phyloP scores from a whole-genome alignment of 2,797 vertebrate species.

The Gymnothorax javanicus region DNA sequence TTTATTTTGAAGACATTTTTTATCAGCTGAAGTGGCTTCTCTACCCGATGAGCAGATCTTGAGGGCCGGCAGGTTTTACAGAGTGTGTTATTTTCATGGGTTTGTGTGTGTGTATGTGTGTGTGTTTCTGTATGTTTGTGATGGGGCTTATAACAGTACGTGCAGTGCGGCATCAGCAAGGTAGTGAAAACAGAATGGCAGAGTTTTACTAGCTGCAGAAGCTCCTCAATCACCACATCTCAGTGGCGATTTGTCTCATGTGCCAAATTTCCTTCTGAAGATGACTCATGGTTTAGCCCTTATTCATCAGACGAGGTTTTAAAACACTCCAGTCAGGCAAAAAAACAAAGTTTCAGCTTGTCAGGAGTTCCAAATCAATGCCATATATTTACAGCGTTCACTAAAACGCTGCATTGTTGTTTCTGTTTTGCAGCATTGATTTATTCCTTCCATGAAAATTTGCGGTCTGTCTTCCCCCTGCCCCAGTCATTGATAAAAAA shows the following conservation, averaged over 20 bases:
- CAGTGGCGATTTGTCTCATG: not conserved
- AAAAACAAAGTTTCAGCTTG: not conserved
- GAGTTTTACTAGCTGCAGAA: not conserved
- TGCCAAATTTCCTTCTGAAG: not conserved
- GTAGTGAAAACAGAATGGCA: not conserved
- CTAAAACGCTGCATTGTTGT: not conserved
- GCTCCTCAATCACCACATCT: not conserved
- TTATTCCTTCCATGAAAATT: not conserved
- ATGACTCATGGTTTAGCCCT: not conserved
- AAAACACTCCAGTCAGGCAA: not conserved
- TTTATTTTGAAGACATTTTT: not conserved
- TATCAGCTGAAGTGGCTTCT: not conserved
- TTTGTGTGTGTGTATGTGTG: not conserved
- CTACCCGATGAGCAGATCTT: not conserved
- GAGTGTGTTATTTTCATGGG: not conserved
- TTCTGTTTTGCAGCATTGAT: not conserved
- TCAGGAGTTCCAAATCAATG: not conserved
- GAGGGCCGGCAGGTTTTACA: not conserved
- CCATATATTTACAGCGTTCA: not conserved
- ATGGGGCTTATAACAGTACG: not conserved
- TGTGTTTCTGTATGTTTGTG: not conserved
- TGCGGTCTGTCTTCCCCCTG: not conserved
- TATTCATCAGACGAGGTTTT: not conserved
- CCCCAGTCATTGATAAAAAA: not conserved
- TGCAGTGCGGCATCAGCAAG: not conserved